Evolutionary conservation across 2,888 invertebrate species (phyloP), one percentile per base, ranked within the genome.

Genomic region (Aleiodes leptofemur): DNA sequence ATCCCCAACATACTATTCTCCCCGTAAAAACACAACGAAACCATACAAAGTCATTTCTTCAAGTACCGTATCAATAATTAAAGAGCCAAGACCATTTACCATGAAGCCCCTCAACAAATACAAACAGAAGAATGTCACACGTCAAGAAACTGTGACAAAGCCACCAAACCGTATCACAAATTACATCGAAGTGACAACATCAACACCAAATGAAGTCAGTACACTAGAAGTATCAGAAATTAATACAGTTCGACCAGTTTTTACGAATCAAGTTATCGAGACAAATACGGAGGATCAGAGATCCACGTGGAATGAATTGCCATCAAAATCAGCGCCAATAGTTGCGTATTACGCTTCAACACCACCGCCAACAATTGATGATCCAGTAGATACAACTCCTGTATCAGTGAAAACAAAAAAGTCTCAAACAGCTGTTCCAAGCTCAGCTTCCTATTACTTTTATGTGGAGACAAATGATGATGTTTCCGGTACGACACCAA

Each of bases 361-460:
- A 29, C 48, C 85, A 90, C 78, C 85, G 1, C 83, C 85, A 3
- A 77, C 85, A 2, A 53, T 84, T 29, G 84, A 87, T 16, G 83
- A 83, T 59, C 82, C 85, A 1, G 78, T 87, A 8, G 86, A 87
- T 71, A 84, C 85, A 0, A 87, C 87, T 0, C 86, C 88, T 7
- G 81, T 78, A n/a, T 79, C 82, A 4, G 71, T 84, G 1, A 84
- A 83, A 0, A 82, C 83, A 8, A 79, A 76, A 69, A 76, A 78
- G 11, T 82, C 80, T n/a, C 79, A 81, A 0, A 79, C 76, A 13
- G 76, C 81, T 14, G 69, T 83, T 23, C 80, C 83, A 0, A 84
- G 83, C 34, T 87, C 85, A 43, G 91, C 93, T 0, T 93, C 94
- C 7, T 94, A 93, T 87, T 94, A 92, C 83, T 94, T 94, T 84